Evolutionary conservation across 1,140 invertebrate species (phyloP).

Genomic region (Gerris buenoi): DNA sequence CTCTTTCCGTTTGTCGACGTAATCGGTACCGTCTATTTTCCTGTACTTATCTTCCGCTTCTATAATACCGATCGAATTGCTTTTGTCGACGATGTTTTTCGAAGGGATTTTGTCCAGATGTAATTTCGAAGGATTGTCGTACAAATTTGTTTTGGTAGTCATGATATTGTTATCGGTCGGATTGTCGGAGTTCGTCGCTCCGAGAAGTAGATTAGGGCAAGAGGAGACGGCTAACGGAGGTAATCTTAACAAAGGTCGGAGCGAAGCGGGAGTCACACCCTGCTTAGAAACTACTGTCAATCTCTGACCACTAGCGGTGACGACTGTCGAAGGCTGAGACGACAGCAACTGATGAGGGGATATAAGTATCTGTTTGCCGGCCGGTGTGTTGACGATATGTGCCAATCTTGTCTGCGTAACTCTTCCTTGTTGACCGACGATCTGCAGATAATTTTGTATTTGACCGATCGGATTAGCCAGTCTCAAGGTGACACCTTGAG

Average conservation of each 20-base stretch:
- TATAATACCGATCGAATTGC: no score
- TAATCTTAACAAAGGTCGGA: not conserved
- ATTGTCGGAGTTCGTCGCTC: no score
- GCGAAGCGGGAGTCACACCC: not conserved
- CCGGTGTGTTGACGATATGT: constrained; percentile 13
- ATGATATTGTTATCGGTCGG: no score
- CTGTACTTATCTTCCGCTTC: no score
- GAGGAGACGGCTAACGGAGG: not conserved
- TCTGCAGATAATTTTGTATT: not conserved
- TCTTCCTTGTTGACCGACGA: not conserved
- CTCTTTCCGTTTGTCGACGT: no score
- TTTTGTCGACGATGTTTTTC: no score
- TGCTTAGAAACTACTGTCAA: not conserved
- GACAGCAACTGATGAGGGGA: constrained; percentile 6
- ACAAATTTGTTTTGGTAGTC: no score
- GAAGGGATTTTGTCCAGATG: no score
- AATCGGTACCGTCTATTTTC: no score
- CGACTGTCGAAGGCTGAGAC: not conserved
- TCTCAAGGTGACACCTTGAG: not conserved
- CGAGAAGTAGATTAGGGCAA: not conserved
- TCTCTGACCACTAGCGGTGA: not conserved
- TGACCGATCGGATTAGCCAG: not conserved
- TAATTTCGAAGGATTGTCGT: no score
- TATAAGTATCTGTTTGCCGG: constrained; percentile 11
- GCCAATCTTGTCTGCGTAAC: not conserved